These are phyloP conservation scores for Tylochromis polylepis DNA, from an alignment of 2,113 vertebrate species.

Conservation along the genomic window DNA sequence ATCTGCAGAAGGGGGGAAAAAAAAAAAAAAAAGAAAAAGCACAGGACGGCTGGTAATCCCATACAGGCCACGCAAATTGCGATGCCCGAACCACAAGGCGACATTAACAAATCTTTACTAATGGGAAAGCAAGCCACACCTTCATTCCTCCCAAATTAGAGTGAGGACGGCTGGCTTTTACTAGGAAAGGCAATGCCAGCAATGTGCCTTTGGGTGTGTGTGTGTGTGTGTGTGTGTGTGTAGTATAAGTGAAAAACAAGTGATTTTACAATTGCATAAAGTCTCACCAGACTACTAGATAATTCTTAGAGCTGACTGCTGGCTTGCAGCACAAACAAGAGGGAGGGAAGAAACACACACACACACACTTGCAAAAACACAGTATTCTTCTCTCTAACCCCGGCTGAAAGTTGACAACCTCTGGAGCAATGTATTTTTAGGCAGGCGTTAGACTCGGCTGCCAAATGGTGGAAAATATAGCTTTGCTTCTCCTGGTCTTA, in stretches of 20 bases:
- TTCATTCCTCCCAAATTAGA: constrained; percentile 66
- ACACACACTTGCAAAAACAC: neutral
- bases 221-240: neutral
- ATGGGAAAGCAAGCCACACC: constrained; percentile 54
- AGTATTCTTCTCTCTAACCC: constrained; percentile 42
- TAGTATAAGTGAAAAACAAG: constrained; percentile 5
- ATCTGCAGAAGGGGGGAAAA: constrained; percentile 28
- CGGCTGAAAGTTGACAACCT: constrained; percentile 60
- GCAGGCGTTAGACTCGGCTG: constrained; percentile 53
- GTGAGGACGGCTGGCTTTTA: constrained; percentile 50
- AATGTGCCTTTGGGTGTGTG: neutral
- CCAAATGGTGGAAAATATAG: constrained; percentile 67
- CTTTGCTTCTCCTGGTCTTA: constrained; percentile 45
- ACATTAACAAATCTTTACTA: constrained; percentile 53
- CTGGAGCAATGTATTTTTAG: constrained; percentile 69
- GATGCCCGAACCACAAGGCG: neutral
- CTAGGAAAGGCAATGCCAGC: constrained; percentile 45
- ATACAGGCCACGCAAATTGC: neutral
- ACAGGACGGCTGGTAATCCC: neutral
- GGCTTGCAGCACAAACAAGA: constrained; percentile 11
- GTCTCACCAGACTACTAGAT: constrained; percentile 30
- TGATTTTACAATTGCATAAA: constrained; percentile 47
- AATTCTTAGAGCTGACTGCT: constrained; percentile 52
- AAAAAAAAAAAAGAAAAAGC: neutral
- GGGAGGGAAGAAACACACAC: neutral